phyloP scores from a whole-genome alignment of 2,113 vertebrate species.

The Zosterops borbonicus region DNA sequence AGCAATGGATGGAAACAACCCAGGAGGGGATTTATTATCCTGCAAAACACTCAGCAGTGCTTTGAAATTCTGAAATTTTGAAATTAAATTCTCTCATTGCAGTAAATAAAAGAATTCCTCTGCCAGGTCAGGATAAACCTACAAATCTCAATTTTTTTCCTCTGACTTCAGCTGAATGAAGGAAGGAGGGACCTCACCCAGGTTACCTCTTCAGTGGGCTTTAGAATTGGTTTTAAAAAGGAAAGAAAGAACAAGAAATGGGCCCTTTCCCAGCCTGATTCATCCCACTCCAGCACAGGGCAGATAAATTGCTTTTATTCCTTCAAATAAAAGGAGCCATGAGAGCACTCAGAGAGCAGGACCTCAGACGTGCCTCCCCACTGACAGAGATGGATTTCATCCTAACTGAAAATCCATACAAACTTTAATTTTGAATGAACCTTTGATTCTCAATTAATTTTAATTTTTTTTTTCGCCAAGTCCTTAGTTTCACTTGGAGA shows the following conservation, averaged over 20 bases:
- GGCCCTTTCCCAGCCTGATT: neutral
- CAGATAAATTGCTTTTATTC: constrained; percentile 32
- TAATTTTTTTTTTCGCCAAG: neutral
- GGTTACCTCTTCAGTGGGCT: neutral
- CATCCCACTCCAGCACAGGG: neutral
- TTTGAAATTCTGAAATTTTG: too few relatives aligned
- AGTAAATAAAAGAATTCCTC: neutral
- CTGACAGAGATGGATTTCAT: neutral
- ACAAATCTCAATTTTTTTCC: neutral
- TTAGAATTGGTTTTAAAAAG: neutral
- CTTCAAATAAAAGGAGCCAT: neutral
- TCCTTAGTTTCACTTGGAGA: neutral
- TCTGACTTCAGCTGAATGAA: neutral
- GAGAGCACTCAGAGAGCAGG: neutral
- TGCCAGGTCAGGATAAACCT: neutral
- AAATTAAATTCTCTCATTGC: too few relatives aligned
- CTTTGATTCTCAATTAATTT: neutral
- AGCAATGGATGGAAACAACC: neutral
- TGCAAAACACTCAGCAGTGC: neutral
- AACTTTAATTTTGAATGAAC: constrained; percentile 4
- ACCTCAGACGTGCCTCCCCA: neutral
- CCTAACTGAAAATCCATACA: neutral
- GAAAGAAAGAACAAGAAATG: neutral
- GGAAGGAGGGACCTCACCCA: neutral
- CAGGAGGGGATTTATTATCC: neutral